Percentiles rank a stretch among this genome's conserved stretches.
These are phyloP conservation scores for Drosophila nigrodunni DNA, from an alignment of 1,140 invertebrate species.

Conservation along the genomic window DNA sequence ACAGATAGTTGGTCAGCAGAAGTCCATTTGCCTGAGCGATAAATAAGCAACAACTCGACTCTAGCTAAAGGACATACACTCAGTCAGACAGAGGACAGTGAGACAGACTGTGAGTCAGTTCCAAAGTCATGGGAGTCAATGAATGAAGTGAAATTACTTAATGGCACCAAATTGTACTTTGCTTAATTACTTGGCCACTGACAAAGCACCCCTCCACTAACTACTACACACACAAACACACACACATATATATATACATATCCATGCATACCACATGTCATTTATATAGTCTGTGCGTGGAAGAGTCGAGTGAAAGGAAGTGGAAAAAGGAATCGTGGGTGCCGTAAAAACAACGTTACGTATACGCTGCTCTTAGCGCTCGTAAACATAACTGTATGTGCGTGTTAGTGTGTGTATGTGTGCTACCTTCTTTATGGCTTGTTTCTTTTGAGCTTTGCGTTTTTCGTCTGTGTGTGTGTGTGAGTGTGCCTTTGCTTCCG, in stretches of 20 bases:
- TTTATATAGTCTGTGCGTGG: slow-evolving; percentile 48
- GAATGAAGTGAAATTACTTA: slow-evolving; percentile 82
- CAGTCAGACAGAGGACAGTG: not conserved
- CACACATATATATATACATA: slow-evolving; percentile 17
- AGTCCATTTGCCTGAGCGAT: slow-evolving; percentile 70
- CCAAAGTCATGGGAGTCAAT: slow-evolving; percentile 69
- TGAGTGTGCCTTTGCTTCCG: slow-evolving; percentile 44
- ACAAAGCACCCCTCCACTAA: slow-evolving; percentile 48
- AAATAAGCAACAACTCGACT: slow-evolving; percentile 67
- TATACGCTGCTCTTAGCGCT: slow-evolving; percentile 52
- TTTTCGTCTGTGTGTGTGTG: slow-evolving; percentile 34
- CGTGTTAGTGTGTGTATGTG: slow-evolving; percentile 11
- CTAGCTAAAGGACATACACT: slow-evolving; percentile 1
- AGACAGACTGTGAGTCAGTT: slow-evolving; percentile 1
- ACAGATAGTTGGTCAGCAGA: slow-evolving; percentile 41
- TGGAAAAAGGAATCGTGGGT: slow-evolving; percentile 57
- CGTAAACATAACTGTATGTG: slow-evolving; percentile 63
- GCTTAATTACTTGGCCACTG: slow-evolving; percentile 82
- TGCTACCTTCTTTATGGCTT: slow-evolving; percentile 68
- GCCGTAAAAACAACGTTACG: slow-evolving; percentile 79
- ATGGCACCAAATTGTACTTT: slow-evolving; percentile 83
- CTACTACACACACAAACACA: slow-evolving; percentile 11
- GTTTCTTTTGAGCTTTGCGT: slow-evolving; percentile 67
- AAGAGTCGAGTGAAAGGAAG: not conserved
- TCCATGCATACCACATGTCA: slow-evolving; percentile 56